These are phyloP conservation scores for Fragum fragum DNA, from an alignment of 2,888 invertebrate species.

Conservation along the genomic window DNA sequence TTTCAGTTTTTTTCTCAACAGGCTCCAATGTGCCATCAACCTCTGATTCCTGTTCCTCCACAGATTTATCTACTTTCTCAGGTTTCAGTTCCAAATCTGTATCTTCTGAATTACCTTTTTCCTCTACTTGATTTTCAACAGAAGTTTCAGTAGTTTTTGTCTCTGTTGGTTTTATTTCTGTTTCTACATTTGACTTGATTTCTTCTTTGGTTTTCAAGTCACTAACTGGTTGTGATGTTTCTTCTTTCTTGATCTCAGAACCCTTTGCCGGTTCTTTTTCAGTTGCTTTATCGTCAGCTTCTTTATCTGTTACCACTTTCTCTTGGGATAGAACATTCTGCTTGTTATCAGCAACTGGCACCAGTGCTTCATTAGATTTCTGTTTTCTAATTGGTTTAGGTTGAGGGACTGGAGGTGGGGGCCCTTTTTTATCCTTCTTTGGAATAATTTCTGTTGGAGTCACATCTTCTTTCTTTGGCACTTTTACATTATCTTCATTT, in stretches of 20 bases:
- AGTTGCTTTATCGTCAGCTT: no score
- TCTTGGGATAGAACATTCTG: not conserved
- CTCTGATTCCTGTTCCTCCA: not conserved
- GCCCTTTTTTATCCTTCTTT: not conserved
- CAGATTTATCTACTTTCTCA: not conserved
- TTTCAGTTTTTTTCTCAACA: not conserved
- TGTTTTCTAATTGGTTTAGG: not conserved
- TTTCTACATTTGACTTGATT: not conserved
- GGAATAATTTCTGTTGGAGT: not conserved
- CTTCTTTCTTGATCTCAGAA: not conserved
- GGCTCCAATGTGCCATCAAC: not conserved
- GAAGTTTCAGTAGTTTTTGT: not conserved
- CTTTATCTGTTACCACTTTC: not conserved
- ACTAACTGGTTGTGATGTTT: not conserved
- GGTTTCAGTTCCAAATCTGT: not conserved
- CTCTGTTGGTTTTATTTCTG: not conserved
- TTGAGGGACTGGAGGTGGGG: not conserved
- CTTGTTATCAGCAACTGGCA: not conserved
- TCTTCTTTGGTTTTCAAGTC: not conserved
- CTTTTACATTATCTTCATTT: conserved; percentile 1
- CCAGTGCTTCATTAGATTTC: not conserved
- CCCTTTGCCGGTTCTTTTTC: no score
- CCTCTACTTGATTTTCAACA: not conserved
- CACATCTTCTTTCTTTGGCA: not conserved
- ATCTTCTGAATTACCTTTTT: not conserved